phyloP scores from a whole-genome alignment of 1,140 invertebrate genomes.

The Ips nitidus region DNA sequence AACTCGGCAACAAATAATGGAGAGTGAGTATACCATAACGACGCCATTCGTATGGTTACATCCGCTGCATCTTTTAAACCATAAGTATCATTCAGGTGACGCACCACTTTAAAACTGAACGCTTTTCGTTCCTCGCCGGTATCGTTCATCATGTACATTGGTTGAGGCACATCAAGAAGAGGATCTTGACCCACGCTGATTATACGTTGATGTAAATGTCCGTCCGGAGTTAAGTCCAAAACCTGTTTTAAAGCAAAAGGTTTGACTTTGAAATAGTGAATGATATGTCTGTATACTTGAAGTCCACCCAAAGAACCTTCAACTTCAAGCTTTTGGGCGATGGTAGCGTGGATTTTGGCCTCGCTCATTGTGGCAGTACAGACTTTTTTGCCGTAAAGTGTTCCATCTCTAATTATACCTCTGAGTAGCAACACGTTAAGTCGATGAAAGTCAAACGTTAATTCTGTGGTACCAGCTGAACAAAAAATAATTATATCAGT shows the following conservation, averaged over 20 bases:
- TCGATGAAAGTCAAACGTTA: conserved; percentile 90
- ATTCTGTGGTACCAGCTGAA: conserved; percentile 61
- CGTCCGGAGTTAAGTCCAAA: conserved; percentile 85
- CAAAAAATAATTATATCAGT: conserved; percentile 36
- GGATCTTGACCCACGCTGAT: conserved; percentile 82
- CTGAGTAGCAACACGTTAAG: conserved; percentile 84
- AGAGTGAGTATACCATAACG: conserved; percentile 92
- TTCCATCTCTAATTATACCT: conserved; percentile 72
- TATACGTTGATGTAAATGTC: conserved; percentile 79
- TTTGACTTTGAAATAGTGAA: not conserved
- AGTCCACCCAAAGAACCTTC: conserved; percentile 87
- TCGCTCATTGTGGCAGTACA: conserved; percentile 90
- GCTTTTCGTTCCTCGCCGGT: conserved; percentile 56
- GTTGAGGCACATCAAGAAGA: conserved; percentile 56
- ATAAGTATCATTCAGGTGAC: conserved; percentile 52
- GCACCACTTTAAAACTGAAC: conserved; percentile 66
- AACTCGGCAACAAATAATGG: conserved; percentile 84
- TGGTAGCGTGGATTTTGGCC: conserved; percentile 85
- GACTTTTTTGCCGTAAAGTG: conserved; percentile 80
- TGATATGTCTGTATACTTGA: conserved; percentile 55
- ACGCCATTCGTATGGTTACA: conserved; percentile 76
- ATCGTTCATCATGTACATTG: conserved; percentile 55
- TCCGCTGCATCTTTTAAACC: conserved; percentile 48
- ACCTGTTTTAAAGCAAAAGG: conserved; percentile 48
- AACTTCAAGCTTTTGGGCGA: conserved; percentile 70